Conservation (phyloP, 1,140 invertebrate genomes). For the Andrena cerasifolii region DNA sequence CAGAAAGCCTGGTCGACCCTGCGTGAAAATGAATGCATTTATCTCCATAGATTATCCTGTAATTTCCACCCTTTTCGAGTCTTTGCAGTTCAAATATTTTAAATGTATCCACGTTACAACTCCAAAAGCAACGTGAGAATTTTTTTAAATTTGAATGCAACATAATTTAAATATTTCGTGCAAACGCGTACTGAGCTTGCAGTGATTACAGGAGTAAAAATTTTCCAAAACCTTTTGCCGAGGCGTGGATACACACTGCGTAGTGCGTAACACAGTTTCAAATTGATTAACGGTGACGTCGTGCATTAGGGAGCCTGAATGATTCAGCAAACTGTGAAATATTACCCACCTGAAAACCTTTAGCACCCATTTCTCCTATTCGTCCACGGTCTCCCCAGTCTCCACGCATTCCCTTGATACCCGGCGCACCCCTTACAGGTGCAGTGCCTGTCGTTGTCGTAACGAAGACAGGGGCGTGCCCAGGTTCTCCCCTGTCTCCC, state of each 20-base stretch:
- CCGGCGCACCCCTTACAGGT: slow-evolving; percentile 80
- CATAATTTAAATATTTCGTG: background rate
- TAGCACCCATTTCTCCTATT: slow-evolving; percentile 84
- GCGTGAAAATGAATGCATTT: slow-evolving; percentile 19
- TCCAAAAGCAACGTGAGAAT: no score
- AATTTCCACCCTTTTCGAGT: background rate
- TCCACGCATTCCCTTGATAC: slow-evolving; percentile 83
- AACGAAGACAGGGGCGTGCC: slow-evolving; percentile 62
- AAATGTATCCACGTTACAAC: no score
- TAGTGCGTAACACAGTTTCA: no score
- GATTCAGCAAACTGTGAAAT: background rate
- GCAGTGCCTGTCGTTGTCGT: slow-evolving; percentile 49
- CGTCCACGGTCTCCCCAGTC: slow-evolving; percentile 83
- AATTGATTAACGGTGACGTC: no score
- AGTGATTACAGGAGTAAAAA: no score
- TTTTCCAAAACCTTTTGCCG: no score
- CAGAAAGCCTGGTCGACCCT: slow-evolving; percentile 76
- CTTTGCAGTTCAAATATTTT: background rate
- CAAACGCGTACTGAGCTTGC: no score
- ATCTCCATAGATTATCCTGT: background rate
- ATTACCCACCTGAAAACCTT: slow-evolving; percentile 82
- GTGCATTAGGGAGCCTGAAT: no score
- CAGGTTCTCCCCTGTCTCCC: slow-evolving; percentile 82
- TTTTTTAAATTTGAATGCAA: no score
- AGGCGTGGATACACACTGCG: no score